Evolutionary conservation across 2,797 vertebrate species (phyloP).

Genomic region (Neostethus bicornis): DNA sequence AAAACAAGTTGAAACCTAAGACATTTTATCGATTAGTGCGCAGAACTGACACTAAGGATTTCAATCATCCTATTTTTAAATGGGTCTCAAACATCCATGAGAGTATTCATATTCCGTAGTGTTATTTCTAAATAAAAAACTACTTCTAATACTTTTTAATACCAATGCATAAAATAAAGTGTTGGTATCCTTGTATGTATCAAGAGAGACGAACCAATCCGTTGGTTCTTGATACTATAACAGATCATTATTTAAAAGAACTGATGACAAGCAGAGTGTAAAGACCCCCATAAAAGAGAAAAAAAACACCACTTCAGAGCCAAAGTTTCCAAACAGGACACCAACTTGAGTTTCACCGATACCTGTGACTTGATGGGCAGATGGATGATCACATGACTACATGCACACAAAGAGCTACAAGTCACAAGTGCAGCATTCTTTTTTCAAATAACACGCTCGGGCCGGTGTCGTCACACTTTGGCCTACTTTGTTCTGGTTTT

Average conservation of each 20-base stretch:
- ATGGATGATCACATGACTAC: conserved; percentile 82
- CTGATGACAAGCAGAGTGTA: conserved; percentile 24
- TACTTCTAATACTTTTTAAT: no score
- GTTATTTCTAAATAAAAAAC: no score
- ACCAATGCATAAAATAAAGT: no score
- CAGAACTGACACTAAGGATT: no score
- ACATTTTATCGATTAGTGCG: no score
- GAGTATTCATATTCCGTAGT: no score
- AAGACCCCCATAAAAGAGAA: conserved; percentile 38
- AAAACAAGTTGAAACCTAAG: no score
- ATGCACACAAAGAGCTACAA: conserved; percentile 81
- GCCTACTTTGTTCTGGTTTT: conserved; percentile 53
- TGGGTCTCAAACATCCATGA: no score
- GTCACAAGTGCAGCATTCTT: conserved; percentile 89
- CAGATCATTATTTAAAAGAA: neutral
- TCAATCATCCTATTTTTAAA: no score
- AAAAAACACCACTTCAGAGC: conserved; percentile 31
- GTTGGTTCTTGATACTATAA: neutral
- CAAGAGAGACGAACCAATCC: neutral
- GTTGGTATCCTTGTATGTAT: neutral
- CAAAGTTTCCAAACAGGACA: conserved; percentile 40
- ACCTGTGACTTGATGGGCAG: conserved; percentile 77
- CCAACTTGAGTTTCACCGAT: conserved; percentile 45
- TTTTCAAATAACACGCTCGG: conserved; percentile 85
- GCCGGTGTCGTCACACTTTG: conserved; percentile 61